Percentiles rank a stretch among this genome's conserved stretches.
These are phyloP conservation scores for Parnassius mnemosyne DNA, from an alignment of 2,888 invertebrate species.

Conservation along the genomic window DNA sequence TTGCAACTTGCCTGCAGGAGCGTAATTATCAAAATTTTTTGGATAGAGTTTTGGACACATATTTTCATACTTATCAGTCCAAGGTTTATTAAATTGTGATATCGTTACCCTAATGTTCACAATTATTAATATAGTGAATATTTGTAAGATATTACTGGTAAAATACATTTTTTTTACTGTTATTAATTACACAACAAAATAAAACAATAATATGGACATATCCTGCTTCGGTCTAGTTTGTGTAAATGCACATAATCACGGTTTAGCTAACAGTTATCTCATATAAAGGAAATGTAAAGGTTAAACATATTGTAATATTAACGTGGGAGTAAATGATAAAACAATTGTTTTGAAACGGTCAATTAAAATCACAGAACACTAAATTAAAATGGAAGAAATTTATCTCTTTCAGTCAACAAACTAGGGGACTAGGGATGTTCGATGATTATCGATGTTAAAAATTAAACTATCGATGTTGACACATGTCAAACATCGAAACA, in stretches of 20 bases:
- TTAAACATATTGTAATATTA: constrained; percentile 41
- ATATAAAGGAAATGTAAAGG: constrained; percentile 45
- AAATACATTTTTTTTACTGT: constrained; percentile 15
- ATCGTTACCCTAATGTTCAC: constrained; percentile 50
- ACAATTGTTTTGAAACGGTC: constrained; percentile 30
- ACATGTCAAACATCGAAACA: no score
- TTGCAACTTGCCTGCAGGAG: constrained; percentile 73
- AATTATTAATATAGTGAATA: constrained; percentile 48
- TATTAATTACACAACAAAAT: constrained; percentile 22
- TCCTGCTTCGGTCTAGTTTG: constrained; percentile 18
- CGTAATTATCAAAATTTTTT: constrained; percentile 77
- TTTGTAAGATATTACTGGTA: constrained; percentile 30
- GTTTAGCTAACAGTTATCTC: constrained; percentile 34
- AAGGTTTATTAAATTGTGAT: constrained; percentile 67
- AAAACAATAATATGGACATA: constrained; percentile 25
- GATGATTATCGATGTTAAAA: no score
- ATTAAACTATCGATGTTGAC: no score
- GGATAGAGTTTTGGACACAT: constrained; percentile 79
- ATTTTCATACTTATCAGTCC: constrained; percentile 73
- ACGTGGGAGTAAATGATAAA: constrained; percentile 54
- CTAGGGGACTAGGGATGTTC: no score
- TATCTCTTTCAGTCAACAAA: no score
- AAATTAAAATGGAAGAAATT: background rate
- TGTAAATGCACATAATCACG: constrained; percentile 17
- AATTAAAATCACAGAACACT: no score